These are phyloP conservation scores for Archips crataeganus DNA, from an alignment of 2,888 invertebrate genomes.

Conservation along the genomic window DNA sequence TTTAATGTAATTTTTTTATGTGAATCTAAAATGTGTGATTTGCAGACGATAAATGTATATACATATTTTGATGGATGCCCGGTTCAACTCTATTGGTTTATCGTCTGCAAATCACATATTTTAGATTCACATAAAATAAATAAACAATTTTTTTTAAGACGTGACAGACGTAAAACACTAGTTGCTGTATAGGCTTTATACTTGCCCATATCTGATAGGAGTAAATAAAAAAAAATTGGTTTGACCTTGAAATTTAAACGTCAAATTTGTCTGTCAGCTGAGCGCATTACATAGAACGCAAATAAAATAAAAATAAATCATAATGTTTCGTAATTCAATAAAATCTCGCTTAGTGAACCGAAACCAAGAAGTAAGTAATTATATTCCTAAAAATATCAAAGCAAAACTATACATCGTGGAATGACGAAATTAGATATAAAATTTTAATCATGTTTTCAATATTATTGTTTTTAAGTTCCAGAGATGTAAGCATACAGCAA, in stretches of 20 bases:
- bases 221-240: neutral
- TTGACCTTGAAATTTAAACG: neutral
- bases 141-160: too few species aligned
- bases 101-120: too few species aligned
- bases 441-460: conserved; percentile 22
- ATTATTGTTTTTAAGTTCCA: conserved; percentile 52
- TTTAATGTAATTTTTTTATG: too few species aligned
- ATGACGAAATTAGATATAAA: conserved; percentile 29
- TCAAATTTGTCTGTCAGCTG: conserved; percentile 10
- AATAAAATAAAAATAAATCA: conserved; percentile 39
- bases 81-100: too few species aligned
- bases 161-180: too few species aligned
- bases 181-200: too few species aligned
- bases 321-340: conserved; percentile 66
- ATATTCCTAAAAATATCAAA: neutral
- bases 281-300: conserved; percentile 14
- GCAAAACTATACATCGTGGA: neutral
- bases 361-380: conserved; percentile 59
- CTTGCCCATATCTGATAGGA: neutral
- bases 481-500: conserved; percentile 69
- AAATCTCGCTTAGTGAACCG: conserved; percentile 52
- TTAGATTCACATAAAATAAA: too few species aligned
- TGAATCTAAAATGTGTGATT: too few species aligned
- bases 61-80: too few species aligned
- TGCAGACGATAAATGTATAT: too few species aligned